A percentile compares a stretch with the other conserved stretches of the same genome.
These are phyloP conservation scores for Casuarius casuarius DNA, from an alignment of 2,113 vertebrate genomes.

Conservation along the genomic window DNA sequence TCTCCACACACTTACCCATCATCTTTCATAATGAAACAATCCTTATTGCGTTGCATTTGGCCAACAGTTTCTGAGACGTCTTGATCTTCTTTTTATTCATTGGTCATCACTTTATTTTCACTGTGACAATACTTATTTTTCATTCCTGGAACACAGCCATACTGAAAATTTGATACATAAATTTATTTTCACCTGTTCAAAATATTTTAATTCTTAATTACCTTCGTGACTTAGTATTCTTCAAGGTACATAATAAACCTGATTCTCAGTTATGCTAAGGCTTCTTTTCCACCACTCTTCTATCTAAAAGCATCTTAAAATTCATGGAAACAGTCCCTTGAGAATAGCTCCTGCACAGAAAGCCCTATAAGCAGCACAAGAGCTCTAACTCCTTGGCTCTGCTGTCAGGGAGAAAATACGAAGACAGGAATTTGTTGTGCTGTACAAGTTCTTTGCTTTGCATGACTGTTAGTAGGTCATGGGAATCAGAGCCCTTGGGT, in stretches of 20 bases:
- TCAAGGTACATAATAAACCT: not conserved
- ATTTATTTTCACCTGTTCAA: not conserved
- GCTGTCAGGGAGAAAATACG: not conserved
- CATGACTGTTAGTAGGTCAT: not conserved
- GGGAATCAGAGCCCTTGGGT: not conserved
- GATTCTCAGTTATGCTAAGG: not conserved
- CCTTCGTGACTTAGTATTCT: not conserved
- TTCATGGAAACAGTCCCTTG: not conserved
- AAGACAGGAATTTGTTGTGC: constrained; percentile 1
- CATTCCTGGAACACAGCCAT: not conserved
- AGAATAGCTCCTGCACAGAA: not conserved
- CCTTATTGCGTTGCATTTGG: not conserved
- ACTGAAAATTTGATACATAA: not conserved
- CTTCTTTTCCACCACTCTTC: not conserved
- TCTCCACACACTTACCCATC: not conserved
- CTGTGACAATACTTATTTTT: not conserved
- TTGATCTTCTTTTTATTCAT: not conserved
- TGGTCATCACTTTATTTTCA: constrained; percentile 26
- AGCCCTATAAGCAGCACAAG: not conserved
- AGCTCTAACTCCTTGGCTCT: not conserved
- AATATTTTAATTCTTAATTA: not conserved
- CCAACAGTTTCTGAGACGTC: not conserved
- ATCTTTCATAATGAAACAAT: not conserved
- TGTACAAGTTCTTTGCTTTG: constrained; percentile 2
- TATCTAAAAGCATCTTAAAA: not conserved